Base-by-base conservation (phyloP, 2,113 vertebrate genomes). In the Chlamydotis undulata region DNA sequence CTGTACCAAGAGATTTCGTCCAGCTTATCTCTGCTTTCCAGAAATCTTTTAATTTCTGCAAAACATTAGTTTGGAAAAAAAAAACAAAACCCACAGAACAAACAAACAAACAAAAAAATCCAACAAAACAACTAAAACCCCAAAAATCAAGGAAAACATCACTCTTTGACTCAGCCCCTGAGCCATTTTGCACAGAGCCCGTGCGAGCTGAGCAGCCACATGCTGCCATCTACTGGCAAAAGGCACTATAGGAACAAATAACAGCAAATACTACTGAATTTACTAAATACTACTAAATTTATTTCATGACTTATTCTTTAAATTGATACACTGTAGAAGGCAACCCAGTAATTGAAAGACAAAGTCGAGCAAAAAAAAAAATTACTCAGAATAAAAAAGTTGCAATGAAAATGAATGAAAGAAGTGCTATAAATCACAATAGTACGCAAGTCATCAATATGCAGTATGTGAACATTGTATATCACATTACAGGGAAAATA, bases 161-260 rank as follows among this genome's bases (percentile, higher is more conserved):
- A 21, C 6, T 37, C 28, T 89, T 77, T 84, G 69, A 50, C 21
- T 85, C 65, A 43, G 21, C 7, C 21, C 19, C 50, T 63, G 69
- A 33, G 37, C 31, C 60, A 5, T 80, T 94, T 76, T 47, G 35
- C 31, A 17, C n/a, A 17, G 55, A 70, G 59, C 7, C 23, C 2
- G 35, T 39, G 14, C 4, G 5, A 6, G 12, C 95, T 95, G 18
- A 57, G 53, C 77, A 93, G 98, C 96, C 95, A 67, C 90, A 96
- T 98, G 97, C 98, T 98, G 96, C 97, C 98, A 98, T 98, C 98
- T 98, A 8, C 97, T 98, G 98, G 79, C 94, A n/a, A 64, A 84
- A 43, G 29, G 12, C 22, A 52, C 47, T 29, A 84, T 37, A 92
- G 70, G 28, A 49, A 65, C 77, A 55, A 73, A 74, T 35, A 9